phyloP scores from a whole-genome alignment of 1,140 invertebrate genomes.

The Euura saliciscinereae region DNA sequence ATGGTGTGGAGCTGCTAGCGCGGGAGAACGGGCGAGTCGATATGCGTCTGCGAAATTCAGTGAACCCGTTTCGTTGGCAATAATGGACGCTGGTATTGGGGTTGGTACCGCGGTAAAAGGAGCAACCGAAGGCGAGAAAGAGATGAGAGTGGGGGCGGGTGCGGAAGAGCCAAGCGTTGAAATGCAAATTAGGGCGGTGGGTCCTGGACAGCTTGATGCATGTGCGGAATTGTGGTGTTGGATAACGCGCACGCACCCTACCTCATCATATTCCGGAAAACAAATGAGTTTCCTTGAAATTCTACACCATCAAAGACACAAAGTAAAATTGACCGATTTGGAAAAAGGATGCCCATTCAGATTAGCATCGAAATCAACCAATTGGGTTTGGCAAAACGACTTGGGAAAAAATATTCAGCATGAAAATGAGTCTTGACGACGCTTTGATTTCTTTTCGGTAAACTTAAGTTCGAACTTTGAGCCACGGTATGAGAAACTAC shows the following conservation, averaged over 20 bases:
- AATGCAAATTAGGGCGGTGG: constrained; percentile 58
- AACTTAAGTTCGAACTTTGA: too few relatives aligned
- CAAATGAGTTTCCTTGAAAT: constrained; percentile 55
- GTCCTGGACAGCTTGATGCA: constrained; percentile 59
- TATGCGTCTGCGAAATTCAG: constrained; percentile 43
- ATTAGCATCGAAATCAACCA: too few relatives aligned
- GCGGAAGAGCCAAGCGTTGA: constrained; percentile 54
- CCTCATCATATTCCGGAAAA: constrained; percentile 50
- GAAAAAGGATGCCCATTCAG: too few relatives aligned
- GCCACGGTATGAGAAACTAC: constrained; percentile 18
- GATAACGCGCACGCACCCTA: constrained; percentile 40
- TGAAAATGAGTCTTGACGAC: too few relatives aligned
- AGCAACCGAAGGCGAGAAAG: too few relatives aligned
- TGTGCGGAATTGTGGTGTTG: constrained; percentile 58
- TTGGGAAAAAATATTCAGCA: too few relatives aligned
- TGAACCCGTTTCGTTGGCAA: constrained; percentile 48
- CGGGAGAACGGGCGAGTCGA: not conserved
- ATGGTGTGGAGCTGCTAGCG: constrained; percentile 4
- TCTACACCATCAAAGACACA: too few relatives aligned
- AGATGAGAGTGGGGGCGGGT: too few relatives aligned
- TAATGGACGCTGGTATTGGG: constrained; percentile 41
- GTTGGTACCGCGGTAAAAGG: too few relatives aligned
- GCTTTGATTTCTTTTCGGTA: too few relatives aligned
- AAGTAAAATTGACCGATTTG: too few relatives aligned
- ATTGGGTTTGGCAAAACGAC: too few relatives aligned